Evolutionary conservation across 2,797 vertebrate species (phyloP), one percentile per base, ranked within the genome.

Genomic region (Leptoclinus maculatus): DNA sequence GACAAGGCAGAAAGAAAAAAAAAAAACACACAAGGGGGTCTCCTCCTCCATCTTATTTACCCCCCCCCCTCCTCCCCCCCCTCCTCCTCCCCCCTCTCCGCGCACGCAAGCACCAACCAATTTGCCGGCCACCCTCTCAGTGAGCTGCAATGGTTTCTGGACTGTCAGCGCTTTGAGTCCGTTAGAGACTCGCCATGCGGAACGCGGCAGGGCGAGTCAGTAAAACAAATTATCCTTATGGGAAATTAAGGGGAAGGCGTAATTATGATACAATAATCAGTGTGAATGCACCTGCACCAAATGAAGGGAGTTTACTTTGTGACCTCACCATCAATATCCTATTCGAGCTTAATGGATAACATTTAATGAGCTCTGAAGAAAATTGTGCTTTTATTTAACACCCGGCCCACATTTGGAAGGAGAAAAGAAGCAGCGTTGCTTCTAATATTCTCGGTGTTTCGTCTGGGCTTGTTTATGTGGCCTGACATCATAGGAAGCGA

Each of bases 31-130:
- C 21, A 85, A 86, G 90, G 76, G 43, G 90, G 83, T 87, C 94
- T 67, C 73, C 93, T 66, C 71, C 76, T 95, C 89, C 95, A 95
- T 93, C 95, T 96, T 93, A 96, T 94, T 95, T 87, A 88, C 86
- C 34, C 32, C 32, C 32, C 29, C 29, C 32, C 6, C 5, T n/a
- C 27, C 27, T 29, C 27, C 27, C 29, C 5, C 29, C 29, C 29
- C 29, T 29, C 29, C 1, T 65, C n/a, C n/a, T n/a, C n/a, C n/a
- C 21, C 34, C 82, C 83, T 65, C 25, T 66, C 86, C 11, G 39
- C 32, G 7, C 32, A 32, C 29, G 29, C 29, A 1, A 32, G 29
- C 29, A 23, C 80, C 78, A 74, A 84, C 79, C 83, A 83, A 88
- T 90, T 93, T 90, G 80, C 86, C 1, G 70, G 65, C 72, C 77